A percentile compares a stretch with the other conserved stretches of the same genome.
These are phyloP conservation scores for Numida meleagris DNA, from an alignment of 2,113 vertebrate species.

Conservation along the genomic window DNA sequence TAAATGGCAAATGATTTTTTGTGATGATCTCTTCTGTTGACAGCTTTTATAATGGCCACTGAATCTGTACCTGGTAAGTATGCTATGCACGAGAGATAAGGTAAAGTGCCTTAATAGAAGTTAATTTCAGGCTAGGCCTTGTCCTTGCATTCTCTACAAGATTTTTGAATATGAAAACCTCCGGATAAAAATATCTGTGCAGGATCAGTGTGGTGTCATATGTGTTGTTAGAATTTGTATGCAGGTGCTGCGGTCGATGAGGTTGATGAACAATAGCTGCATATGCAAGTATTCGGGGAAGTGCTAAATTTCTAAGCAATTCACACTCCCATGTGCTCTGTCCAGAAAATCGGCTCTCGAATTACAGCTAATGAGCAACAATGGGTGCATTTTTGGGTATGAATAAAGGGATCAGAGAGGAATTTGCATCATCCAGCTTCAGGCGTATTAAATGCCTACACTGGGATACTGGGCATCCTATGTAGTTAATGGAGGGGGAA, in stretches of 20 bases:
- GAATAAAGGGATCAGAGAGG: constrained; percentile 21
- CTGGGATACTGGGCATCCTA: neutral
- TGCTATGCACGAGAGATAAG: neutral
- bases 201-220: neutral
- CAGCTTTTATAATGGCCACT: neutral
- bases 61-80: neutral
- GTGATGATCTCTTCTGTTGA: neutral
- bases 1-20: neutral
- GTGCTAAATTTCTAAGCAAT: neutral
- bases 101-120: neutral
- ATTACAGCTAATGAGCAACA: constrained; percentile 18
- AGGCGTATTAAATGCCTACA: neutral
- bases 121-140: neutral
- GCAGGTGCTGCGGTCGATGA: neutral
- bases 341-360: neutral
- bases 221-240: accelerated
- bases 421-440: constrained; percentile 11
- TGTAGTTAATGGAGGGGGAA: neutral
- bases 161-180: neutral
- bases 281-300: neutral
- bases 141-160: neutral
- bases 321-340: neutral
- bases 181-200: neutral
- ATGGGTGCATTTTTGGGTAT: constrained; percentile 7
- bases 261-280: neutral